phyloP scores from a whole-genome alignment of 2,113 vertebrate species.

The Lycaon pictus region DNA sequence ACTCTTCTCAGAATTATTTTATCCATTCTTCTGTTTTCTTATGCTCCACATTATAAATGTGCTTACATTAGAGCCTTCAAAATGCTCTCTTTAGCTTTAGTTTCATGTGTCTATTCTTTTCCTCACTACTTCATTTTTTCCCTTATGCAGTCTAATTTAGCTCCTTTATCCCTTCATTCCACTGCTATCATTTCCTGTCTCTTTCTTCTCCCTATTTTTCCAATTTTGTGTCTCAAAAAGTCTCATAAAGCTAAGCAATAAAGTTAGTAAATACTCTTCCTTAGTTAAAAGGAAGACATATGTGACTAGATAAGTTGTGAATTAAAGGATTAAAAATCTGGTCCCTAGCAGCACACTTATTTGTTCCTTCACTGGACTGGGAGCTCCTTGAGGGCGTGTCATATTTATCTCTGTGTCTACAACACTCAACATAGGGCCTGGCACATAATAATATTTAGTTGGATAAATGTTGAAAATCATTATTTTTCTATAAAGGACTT shows the following conservation, averaged over 20 bases:
- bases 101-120: neutral
- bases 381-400: neutral
- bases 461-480: neutral
- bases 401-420: neutral
- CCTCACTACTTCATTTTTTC: neutral
- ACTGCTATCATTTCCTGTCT: neutral
- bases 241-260: neutral
- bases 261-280: neutral
- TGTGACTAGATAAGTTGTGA: neutral
- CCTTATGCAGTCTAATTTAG: neutral
- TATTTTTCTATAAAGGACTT: constrained; percentile 15
- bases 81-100: neutral
- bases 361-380: neutral
- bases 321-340: constrained; percentile 13
- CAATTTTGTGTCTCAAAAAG: neutral
- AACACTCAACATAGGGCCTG: neutral
- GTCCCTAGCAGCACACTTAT: neutral
- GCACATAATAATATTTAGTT: neutral
- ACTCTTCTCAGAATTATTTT: neutral
- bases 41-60: neutral
- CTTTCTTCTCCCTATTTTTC: neutral
- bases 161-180: neutral
- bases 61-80: neutral
- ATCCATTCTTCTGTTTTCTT: neutral
- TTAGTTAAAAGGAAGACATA: neutral